Evolutionary conservation across 2,113 vertebrate species (phyloP).

Genomic region (Sclerurus mexicanus): DNA sequence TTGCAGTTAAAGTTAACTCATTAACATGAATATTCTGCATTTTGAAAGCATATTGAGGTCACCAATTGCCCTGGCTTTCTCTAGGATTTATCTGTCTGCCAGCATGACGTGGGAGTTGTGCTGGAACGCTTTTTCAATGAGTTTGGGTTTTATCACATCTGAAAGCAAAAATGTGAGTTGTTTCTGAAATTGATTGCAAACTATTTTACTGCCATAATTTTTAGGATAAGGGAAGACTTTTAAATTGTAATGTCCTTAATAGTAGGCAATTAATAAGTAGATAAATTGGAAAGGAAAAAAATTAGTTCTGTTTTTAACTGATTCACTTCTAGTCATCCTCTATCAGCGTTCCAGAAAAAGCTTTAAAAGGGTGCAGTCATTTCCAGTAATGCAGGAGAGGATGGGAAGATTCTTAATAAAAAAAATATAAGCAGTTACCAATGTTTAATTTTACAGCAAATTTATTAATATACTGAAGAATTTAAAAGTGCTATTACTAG

Average conservation of each 20-base stretch:
- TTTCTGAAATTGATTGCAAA: constrained; percentile 30
- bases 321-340: neutral
- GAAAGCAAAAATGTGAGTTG: neutral
- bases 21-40: neutral
- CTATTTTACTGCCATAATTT: constrained; percentile 3
- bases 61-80: neutral
- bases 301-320: neutral
- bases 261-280: constrained; percentile 25
- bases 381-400: constrained; percentile 22
- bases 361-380: neutral
- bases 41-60: neutral
- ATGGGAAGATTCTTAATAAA: neutral
- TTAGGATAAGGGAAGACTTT: neutral
- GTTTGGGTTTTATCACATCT: neutral
- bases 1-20: neutral
- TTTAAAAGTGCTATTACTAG: neutral
- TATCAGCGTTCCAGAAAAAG: neutral
- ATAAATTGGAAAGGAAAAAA: constrained; percentile 2
- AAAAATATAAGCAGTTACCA: neutral
- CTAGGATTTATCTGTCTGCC: constrained; percentile 6
- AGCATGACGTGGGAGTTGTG: neutral
- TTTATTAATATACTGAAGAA: neutral
- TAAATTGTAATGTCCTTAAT: neutral
- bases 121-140: constrained; percentile 5
- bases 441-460: neutral